A percentile compares a stretch with the other conserved stretches of the same genome.
These are phyloP conservation scores for Drosophila differens DNA, from an alignment of 2,888 invertebrate genomes.

Conservation along the genomic window DNA sequence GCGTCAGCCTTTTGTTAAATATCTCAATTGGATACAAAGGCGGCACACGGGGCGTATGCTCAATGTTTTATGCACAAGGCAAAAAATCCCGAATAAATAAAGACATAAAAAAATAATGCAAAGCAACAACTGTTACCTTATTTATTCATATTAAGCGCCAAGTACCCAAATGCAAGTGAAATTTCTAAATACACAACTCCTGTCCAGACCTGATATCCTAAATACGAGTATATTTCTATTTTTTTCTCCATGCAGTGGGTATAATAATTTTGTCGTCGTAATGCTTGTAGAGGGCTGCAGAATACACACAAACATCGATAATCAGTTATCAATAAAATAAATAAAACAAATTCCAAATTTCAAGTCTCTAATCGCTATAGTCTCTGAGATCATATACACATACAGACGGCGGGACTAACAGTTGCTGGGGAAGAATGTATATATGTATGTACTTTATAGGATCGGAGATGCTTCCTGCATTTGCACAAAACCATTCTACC, in stretches of 20 bases:
- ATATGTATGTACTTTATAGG: neutral
- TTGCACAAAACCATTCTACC: neutral
- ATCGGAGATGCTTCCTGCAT: neutral
- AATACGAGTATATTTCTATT: neutral
- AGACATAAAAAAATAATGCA: constrained; percentile 18
- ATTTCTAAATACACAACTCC: neutral
- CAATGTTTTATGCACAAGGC: constrained; percentile 53
- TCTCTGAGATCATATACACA: neutral
- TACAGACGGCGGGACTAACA: neutral
- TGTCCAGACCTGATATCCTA: neutral
- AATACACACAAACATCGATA: neutral
- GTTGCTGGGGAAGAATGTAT: neutral
- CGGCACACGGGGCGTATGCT: constrained; percentile 49
- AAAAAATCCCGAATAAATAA: constrained; percentile 20
- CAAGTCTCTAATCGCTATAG: neutral
- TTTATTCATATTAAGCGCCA: constrained; percentile 60
- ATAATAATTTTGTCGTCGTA: neutral
- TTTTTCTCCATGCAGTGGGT: neutral
- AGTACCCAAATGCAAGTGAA: constrained; percentile 16
- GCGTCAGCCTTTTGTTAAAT: constrained; percentile 73
- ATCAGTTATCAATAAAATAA: neutral
- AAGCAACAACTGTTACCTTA: constrained; percentile 39
- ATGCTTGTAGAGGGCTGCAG: neutral
- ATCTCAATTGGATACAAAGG: constrained; percentile 69
- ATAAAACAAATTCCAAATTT: neutral